A percentile compares a stretch with the other conserved stretches of the same genome.
These are phyloP conservation scores for Drosophila testacea DNA, from an alignment of 2,888 invertebrate species.

Conservation along the genomic window DNA sequence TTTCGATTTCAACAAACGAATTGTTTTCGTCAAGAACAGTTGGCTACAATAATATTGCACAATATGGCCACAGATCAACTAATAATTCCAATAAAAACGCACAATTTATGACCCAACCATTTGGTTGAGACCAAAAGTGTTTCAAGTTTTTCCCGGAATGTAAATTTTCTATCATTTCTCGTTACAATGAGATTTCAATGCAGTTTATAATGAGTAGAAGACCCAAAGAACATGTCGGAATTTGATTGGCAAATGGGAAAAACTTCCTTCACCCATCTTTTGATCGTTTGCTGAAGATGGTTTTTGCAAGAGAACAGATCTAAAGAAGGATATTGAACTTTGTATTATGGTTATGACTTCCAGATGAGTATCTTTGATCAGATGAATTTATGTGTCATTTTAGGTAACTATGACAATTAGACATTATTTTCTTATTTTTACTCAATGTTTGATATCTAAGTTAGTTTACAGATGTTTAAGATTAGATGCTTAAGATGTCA, in stretches of 20 bases:
- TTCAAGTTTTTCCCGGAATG: conserved; percentile 48
- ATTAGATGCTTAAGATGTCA: not conserved
- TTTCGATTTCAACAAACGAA: conserved; percentile 51
- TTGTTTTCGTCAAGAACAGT: conserved; percentile 80
- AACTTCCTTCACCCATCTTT: conserved; percentile 47
- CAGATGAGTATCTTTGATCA: conserved; percentile 3
- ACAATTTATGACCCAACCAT: conserved; percentile 63
- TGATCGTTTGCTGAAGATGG: conserved; percentile 46
- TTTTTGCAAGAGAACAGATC: conserved; percentile 21
- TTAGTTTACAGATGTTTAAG: not conserved
- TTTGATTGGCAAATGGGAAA: conserved; percentile 69
- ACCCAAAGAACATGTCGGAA: conserved; percentile 38
- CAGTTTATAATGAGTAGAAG: conserved; percentile 58
- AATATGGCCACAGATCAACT: conserved; percentile 81
- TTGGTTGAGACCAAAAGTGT: conserved; percentile 44
- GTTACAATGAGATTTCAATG: conserved; percentile 45
- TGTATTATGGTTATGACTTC: conserved; percentile 1
- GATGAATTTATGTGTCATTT: not conserved
- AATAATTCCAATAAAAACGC: conserved; percentile 76
- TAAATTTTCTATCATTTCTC: conserved; percentile 40
- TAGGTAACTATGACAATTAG: too few species aligned
- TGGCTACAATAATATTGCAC: conserved; percentile 72
- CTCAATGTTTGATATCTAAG: not conserved
- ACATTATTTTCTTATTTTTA: too few species aligned
- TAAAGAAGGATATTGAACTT: conserved; percentile 49